Evolutionary conservation across 2,113 vertebrate genomes (phyloP).

Genomic region (Caloenas nicobarica): DNA sequence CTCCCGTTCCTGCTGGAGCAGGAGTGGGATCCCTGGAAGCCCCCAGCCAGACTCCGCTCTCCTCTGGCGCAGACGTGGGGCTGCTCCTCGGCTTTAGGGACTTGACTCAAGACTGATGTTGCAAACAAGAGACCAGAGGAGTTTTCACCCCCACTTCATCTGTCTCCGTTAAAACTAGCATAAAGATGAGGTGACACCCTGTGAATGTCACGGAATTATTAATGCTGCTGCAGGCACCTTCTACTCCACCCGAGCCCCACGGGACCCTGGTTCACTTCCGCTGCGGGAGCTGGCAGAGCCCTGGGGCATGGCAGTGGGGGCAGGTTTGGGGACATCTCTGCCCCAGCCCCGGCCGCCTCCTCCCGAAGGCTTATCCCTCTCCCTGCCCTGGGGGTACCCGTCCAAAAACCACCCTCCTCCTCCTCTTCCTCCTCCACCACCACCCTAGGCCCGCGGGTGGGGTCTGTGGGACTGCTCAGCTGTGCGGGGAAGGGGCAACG

Average conservation of each 20-base stretch:
- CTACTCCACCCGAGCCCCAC: background rate
- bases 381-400: background rate
- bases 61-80: too few species aligned
- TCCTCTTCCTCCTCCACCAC: background rate
- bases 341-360: too few species aligned
- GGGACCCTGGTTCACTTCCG: rapidly evolving
- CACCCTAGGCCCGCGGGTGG: rapidly evolving
- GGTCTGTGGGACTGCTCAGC: background rate
- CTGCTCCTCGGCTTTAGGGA: background rate
- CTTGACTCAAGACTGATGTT: background rate
- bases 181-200: background rate
- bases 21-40: background rate
- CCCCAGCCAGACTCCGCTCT: too few species aligned
- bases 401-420: rapidly evolving
- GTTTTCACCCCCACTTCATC: background rate
- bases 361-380: rapidly evolving
- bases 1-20: background rate
- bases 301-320: background rate
- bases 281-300: background rate
- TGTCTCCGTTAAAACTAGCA: rapidly evolving
- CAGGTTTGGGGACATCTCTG: too few species aligned
- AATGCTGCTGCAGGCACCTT: background rate
- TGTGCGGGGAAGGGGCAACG: background rate
- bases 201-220: rapidly evolving
- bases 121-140: rapidly evolving